Percentiles rank a stretch among this genome's conserved stretches.
phyloP scores from a whole-genome alignment of 2,113 vertebrate species.

The Lophochroa leadbeateri region DNA sequence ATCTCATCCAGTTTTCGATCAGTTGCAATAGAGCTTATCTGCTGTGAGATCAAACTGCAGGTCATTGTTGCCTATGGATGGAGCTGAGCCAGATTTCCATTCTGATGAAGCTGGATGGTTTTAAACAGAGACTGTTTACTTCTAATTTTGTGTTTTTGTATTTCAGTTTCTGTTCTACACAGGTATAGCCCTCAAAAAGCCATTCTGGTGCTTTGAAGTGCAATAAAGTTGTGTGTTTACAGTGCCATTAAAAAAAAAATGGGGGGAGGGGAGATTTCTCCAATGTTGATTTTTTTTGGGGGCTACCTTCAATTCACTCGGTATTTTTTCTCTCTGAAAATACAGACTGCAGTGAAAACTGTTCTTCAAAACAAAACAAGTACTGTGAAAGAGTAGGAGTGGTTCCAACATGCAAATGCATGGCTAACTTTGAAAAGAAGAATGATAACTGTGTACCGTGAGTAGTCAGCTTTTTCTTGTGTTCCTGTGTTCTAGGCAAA shows the following conservation, averaged over 20 bases:
- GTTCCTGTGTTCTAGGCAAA: background rate
- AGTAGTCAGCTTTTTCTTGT: conserved; percentile 2
- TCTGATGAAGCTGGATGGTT: background rate
- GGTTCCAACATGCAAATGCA: background rate
- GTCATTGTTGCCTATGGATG: background rate
- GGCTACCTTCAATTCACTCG: background rate
- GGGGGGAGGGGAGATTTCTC: accelerated
- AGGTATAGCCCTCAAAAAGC: background rate
- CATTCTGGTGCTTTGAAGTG: background rate
- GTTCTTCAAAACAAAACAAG: accelerated
- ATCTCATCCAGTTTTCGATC: background rate
- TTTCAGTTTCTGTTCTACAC: background rate
- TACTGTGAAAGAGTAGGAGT: background rate
- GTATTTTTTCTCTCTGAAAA: background rate
- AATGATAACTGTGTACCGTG: background rate
- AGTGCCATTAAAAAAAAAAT: background rate
- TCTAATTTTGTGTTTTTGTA: background rate
- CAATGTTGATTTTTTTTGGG: background rate
- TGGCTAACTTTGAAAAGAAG: accelerated
- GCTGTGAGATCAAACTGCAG: background rate
- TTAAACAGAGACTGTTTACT: background rate
- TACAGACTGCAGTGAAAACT: background rate
- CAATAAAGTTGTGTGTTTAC: background rate
- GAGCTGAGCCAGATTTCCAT: background rate
- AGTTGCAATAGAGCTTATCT: background rate